Conservation (phyloP, 2,888 invertebrate genomes). For the Heliconius charithonia region DNA sequence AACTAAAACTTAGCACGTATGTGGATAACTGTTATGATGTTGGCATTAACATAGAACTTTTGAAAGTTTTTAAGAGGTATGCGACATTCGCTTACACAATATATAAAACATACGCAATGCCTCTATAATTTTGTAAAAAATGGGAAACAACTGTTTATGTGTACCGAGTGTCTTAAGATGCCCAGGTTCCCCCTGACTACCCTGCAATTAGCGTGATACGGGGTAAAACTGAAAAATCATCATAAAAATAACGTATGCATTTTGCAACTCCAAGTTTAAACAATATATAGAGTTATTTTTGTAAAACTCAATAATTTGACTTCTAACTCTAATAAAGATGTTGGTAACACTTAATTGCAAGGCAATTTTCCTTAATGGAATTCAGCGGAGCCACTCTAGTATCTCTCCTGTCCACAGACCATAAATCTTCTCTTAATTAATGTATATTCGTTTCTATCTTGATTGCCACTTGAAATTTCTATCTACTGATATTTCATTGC, state of each 20-base stretch:
- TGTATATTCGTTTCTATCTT: conserved; percentile 20
- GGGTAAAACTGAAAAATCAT: too few relatives aligned
- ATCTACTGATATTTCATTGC: conserved; percentile 5
- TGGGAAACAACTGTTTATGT: too few relatives aligned
- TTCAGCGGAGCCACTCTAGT: background rate
- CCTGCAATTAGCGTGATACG: too few relatives aligned
- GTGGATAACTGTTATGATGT: background rate
- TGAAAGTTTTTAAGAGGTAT: background rate
- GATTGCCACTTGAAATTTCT: conserved; percentile 14
- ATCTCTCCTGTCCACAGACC: conserved; percentile 17
- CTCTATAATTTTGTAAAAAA: too few relatives aligned
- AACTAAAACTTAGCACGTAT: background rate
- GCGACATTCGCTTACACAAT: background rate
- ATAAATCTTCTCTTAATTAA: conserved; percentile 20
- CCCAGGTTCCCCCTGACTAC: too few relatives aligned
- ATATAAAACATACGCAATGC: too few relatives aligned
- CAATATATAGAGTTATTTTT: background rate
- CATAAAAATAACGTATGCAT: background rate
- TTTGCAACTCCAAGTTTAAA: background rate
- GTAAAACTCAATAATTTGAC: background rate
- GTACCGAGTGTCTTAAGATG: too few relatives aligned
- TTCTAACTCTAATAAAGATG: background rate
- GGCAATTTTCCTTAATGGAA: conserved; percentile 12
- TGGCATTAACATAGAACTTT: background rate
- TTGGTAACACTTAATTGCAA: background rate